Evolutionary conservation across 2,888 invertebrate species (phyloP).

Genomic region (Conchocele bisecta): DNA sequence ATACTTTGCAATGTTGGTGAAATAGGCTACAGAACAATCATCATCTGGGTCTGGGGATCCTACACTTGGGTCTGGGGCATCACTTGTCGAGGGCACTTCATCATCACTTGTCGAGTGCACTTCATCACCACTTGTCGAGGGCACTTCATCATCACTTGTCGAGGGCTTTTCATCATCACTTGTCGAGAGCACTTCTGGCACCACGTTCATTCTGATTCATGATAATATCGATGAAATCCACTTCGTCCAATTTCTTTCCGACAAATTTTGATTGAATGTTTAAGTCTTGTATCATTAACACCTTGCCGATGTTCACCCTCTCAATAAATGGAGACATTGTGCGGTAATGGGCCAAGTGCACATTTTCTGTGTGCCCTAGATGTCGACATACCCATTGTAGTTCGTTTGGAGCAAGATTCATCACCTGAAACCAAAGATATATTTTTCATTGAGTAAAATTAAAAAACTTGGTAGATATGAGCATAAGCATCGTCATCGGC

Average conservation of each 20-base stretch:
- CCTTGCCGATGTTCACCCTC: too few relatives aligned
- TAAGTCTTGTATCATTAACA: constrained; percentile 2
- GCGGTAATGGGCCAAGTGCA: constrained; percentile 3
- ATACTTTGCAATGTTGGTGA: too few relatives aligned
- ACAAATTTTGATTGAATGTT: constrained; percentile 11
- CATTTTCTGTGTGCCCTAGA: constrained; percentile 5
- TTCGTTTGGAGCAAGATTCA: neutral
- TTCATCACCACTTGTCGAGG: neutral
- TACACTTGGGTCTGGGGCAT: neutral
- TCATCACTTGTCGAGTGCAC: neutral
- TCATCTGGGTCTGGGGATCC: neutral
- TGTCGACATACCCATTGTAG: constrained; percentile 3
- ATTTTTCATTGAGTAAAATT: too few relatives aligned
- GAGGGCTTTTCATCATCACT: neutral
- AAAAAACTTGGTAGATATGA: too few relatives aligned
- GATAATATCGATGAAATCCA: neutral
- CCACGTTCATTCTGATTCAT: too few relatives aligned
- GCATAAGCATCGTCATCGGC: too few relatives aligned
- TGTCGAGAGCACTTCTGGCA: neutral
- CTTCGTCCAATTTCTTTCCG: neutral
- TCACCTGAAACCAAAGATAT: constrained; percentile 6
- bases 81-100: neutral
- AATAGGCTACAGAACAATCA: neutral
- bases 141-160: neutral
- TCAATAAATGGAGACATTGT: neutral